A percentile compares a stretch with the other conserved stretches of the same genome.
Conservation (phyloP, 2,888 invertebrate genomes). For the Arge pagana region DNA sequence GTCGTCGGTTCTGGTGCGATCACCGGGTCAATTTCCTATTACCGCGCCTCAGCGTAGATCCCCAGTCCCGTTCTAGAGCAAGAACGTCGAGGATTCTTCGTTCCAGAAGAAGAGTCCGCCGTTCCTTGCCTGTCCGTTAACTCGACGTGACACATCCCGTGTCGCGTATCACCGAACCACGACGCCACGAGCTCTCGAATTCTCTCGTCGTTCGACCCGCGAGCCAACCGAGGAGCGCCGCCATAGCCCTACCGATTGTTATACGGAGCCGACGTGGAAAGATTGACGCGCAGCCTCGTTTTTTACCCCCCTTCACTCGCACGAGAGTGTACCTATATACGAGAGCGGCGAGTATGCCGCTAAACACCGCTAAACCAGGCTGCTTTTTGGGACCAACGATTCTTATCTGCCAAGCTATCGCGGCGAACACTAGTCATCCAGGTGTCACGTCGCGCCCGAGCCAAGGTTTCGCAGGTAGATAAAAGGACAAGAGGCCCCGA, state of each 20-base stretch:
- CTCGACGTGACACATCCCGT: constrained; percentile 30
- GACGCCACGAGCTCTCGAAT: neutral
- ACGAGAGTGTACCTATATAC: constrained; percentile 38
- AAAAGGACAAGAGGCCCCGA: neutral
- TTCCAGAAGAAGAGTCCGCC: constrained; percentile 17
- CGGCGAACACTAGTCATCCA: too few relatives aligned
- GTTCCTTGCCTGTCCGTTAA: constrained; percentile 21
- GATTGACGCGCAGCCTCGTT: constrained; percentile 23
- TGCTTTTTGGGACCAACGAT: too few relatives aligned
- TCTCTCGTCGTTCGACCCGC: neutral
- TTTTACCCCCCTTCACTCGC: constrained; percentile 23
- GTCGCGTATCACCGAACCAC: neutral
- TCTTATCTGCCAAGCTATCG: constrained; percentile 34
- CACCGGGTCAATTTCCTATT: too few relatives aligned
- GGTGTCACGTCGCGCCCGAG: too few relatives aligned
- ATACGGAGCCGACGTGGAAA: too few relatives aligned
- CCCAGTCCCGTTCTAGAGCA: neutral
- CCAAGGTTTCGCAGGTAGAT: too few relatives aligned
- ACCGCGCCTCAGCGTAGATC: too few relatives aligned
- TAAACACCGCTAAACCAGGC: too few relatives aligned
- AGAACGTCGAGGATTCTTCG: neutral
- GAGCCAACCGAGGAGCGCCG: too few relatives aligned
- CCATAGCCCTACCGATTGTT: too few relatives aligned
- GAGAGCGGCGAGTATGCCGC: too few relatives aligned
- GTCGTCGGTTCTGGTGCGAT: too few relatives aligned